These are phyloP conservation scores for Agrochola macilenta DNA, from an alignment of 2,888 invertebrate species.

Conservation along the genomic window DNA sequence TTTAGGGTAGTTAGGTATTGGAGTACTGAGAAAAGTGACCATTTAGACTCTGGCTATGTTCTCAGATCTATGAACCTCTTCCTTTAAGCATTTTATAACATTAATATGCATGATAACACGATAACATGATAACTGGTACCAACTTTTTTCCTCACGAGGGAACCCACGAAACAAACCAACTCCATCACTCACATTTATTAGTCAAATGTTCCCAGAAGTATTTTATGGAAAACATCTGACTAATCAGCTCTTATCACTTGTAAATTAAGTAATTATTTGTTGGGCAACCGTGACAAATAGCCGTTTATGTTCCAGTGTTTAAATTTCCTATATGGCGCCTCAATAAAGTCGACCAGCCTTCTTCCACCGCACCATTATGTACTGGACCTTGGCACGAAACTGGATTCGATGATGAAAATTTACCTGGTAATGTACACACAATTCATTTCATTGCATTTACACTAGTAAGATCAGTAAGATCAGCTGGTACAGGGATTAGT, in stretches of 20 bases:
- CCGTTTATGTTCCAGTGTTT: slow-evolving; percentile 46
- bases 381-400: slow-evolving; percentile 20
- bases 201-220: slow-evolving; percentile 37
- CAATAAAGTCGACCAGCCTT: slow-evolving; percentile 40
- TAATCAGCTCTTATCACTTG: slow-evolving; percentile 55
- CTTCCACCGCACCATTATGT: slow-evolving; percentile 41
- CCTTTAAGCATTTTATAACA: not conserved
- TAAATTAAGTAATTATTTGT: slow-evolving; percentile 60
- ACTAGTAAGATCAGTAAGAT: not conserved
- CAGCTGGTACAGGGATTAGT: not conserved
- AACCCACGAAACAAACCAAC: not conserved
- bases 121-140: not conserved
- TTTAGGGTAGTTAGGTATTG: not conserved
- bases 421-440: slow-evolving; percentile 40
- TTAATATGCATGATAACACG: not conserved
- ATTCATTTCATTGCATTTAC: slow-evolving; percentile 2
- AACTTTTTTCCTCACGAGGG: not conserved
- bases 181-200: slow-evolving; percentile 20
- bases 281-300: slow-evolving; percentile 42
- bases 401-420: slow-evolving; percentile 36
- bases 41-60: not conserved
- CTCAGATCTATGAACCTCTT: not conserved
- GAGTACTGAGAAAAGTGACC: not conserved
- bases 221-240: slow-evolving; percentile 44
- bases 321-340: slow-evolving; percentile 20